Base-by-base conservation (phyloP, 2,888 invertebrate genomes). In the Drosophila demipolita region DNA sequence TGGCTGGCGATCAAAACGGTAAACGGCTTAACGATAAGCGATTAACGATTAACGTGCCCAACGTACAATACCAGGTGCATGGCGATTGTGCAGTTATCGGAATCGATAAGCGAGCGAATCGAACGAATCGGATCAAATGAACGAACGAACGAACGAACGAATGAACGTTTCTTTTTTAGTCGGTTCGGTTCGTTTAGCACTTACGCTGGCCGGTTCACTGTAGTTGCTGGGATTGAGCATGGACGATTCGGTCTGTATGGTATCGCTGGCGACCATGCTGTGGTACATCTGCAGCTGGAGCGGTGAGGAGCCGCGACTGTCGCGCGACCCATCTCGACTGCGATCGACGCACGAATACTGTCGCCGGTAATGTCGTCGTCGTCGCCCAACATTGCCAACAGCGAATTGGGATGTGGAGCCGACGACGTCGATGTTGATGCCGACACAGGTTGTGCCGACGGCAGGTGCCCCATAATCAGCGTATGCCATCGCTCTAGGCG, bases 311-410 rank as follows among this genome's bases (percentile, higher is more conserved):
- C 92, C 91, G 38, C 91, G 92, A 80, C 92, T 93, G 38, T 92
- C 93, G 63, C 87, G 91, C 42, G 93, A 92, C 73, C 91, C 91
- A 61, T 92, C 92, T 52, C 90, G 91, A 59, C 91, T 92, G 66
- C 91, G 91, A 64, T 93, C 93, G 67, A 90, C 91, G 81, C 92
- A 93, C 20, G 93, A 93, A 75, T 89, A 92, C 77, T 93, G 93
- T 17, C 93, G 91, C 12, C 91, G 89, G 69, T 93, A 93, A 68
- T 92, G 90, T 29, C 92, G 92, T 17, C 93, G 91, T 38, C 93
- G 86, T 12, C 91, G 90, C 48, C 90, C 91, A 48, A 93, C 93
- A 73, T 81, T 88, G 55, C 66, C 58, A 20, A 29, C 53, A 23
- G 71, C 66, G 53, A 45, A 57, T 55, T 45, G 29, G 36, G 36